Percentiles rank a stretch among this genome's conserved stretches.
phyloP scores from a whole-genome alignment of 1,140 invertebrate genomes.

The Zaprionus kolodkinae region DNA sequence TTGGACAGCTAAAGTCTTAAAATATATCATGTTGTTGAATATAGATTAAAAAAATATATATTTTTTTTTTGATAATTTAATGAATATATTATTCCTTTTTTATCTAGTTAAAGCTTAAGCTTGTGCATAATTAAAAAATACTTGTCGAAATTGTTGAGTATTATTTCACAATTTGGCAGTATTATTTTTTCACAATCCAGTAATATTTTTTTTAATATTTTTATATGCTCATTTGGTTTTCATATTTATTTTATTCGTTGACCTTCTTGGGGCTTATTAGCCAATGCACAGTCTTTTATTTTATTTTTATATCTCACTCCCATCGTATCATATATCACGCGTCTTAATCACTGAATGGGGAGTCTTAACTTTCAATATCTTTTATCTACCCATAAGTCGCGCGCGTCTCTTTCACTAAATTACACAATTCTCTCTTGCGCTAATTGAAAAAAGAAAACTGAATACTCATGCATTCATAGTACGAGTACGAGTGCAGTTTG shows the following conservation, averaged over 20 bases:
- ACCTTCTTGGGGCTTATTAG: neutral
- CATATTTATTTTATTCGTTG: neutral
- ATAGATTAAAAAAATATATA: neutral
- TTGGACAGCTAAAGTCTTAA: too few species aligned
- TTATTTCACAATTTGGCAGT: neutral
- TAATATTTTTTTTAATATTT: neutral
- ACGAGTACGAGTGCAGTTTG: slow-evolving; percentile 6
- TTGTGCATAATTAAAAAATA: neutral
- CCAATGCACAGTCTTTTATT: slow-evolving; percentile 11
- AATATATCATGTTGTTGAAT: too few species aligned
- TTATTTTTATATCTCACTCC: neutral
- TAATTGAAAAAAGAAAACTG: slow-evolving; percentile 65
- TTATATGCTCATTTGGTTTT: neutral
- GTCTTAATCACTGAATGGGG: slow-evolving; percentile 51
- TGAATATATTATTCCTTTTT: neutral
- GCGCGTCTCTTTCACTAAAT: slow-evolving; percentile 47
- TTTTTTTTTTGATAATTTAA: neutral
- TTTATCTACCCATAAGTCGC: slow-evolving; percentile 16
- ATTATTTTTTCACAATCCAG: neutral
- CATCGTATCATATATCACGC: slow-evolving; percentile 24
- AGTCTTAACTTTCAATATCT: slow-evolving; percentile 63
- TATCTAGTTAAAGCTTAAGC: neutral
- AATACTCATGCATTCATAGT: slow-evolving; percentile 19
- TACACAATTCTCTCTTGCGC: slow-evolving; percentile 67
- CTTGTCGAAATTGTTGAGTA: neutral